Evolutionary conservation across 2,113 vertebrate genomes (phyloP), one percentile per base, ranked within the genome.

Genomic region (Oxyruncus cristatus): DNA sequence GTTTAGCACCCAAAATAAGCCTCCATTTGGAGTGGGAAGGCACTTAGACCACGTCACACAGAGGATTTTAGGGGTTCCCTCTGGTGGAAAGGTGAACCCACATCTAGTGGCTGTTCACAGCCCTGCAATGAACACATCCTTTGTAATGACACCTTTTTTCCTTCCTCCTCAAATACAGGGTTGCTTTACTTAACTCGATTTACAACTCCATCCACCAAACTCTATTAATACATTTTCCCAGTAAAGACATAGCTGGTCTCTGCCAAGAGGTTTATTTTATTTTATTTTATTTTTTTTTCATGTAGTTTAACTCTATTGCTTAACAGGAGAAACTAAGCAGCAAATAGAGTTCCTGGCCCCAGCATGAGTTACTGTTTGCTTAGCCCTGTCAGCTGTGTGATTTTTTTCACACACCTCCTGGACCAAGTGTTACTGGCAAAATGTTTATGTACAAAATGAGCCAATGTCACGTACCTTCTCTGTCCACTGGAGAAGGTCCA

Each of bases 391-490:
- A 80, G 23, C 46, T 74, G 50, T 67, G 82, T 85, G 94, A 73
- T 76, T 93, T 95, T 93, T 95, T 94, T 82, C 85, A 71, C 33
- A 35, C 2, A 0, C 65, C 46, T 88, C 37, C 26, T 39, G 80
- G 85, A 68, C 70, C 67, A 63, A 89, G 17, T 56, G 47, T 65
- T 88, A 32, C 78, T 47, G 71, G 28, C 44, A 90, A 89, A 88
- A 79, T 53, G 24, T 75, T 82, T 41, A 49, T 41, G 63, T 63
- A 65, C 52, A 78, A 56, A 80, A 71, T 11, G 61, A 92, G 37
- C 14, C 79, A 71, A 22, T 16, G 52, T 61, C 82, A 61, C 2
- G 13, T 77, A 74, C 50, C 17, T 78, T 86, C 56, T 89, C 55
- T 30, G 32, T n/a, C 50, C 2, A 2, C 91, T 59, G 63, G 67